Base-by-base conservation (phyloP, 2,888 invertebrate species). In the Netelia melanura region DNA sequence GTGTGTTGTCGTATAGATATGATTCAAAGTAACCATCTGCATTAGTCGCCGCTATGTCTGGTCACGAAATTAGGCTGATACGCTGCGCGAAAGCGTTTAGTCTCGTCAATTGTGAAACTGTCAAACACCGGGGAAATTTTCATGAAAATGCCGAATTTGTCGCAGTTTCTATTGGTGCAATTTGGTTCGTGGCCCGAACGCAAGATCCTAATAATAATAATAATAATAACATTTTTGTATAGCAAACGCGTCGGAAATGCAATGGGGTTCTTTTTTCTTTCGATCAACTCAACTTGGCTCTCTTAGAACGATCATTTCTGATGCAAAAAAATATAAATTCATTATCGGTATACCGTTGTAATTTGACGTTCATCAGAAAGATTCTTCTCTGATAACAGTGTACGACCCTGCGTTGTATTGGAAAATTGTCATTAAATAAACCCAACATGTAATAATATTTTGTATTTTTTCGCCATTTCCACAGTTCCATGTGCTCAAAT, bases 1-100 rank as follows among this genome's bases (percentile, higher is more conserved):
- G 93, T 93, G 93, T 93, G 92, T 93, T 93, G 92, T 92, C 91
- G 90, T 93, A 91, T 87, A 88, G 86, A 89, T 89, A 89, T 89
- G 89, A 89, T 90, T 87, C 86, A 87, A 85, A 85, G 80, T 83
- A 86, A 84, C 83, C 86, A 87, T 82, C 78, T 79, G 78, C 86
- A 86, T 87, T 81, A 85, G 62, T 78, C 86, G 87, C 48, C 38
- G 38, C 38, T 38, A 6, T 48, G 14, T 48, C 11, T 48, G 48
- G 48, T 8, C 14, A 48, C 14, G 86, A 68, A 23, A 76, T 75
- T 38, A 70, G 58, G 58, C 52, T 23, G 30, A 21, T 21, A 78
- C 75, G 48, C 38, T 38, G 38, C 38, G 38, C 38, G 38, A 38
- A 8, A 0, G 38, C 38, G 38, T 38, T 38, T 38, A 38, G 38